A percentile compares a stretch with the other conserved stretches of the same genome.
phyloP scores from a whole-genome alignment of 2,888 invertebrate genomes.

The Boloria euphrosyne region DNA sequence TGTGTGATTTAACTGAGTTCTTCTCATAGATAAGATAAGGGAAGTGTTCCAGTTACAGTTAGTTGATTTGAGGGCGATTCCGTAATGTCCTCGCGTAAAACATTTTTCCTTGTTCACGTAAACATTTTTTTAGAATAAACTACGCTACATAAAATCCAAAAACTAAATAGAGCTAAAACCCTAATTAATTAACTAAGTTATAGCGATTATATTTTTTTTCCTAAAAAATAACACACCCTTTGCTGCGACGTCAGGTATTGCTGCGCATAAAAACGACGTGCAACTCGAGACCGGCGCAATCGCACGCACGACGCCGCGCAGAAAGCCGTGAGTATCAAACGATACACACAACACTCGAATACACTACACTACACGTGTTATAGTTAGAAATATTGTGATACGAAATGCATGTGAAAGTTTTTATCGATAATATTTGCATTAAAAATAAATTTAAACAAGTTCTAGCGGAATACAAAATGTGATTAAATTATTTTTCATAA shows the following conservation, averaged over 20 bases:
- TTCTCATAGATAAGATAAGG: conserved; percentile 35
- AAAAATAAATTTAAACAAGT: no score
- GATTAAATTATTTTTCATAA: no score
- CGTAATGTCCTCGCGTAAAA: conserved; percentile 26
- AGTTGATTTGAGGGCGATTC: conserved; percentile 36
- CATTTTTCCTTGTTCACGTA: conserved; percentile 14
- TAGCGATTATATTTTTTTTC: background rate
- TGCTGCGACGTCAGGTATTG: conserved; percentile 47
- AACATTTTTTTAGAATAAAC: background rate
- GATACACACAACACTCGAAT: conserved; percentile 13
- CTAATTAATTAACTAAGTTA: background rate
- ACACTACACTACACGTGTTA: background rate
- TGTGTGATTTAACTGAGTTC: conserved; percentile 20
- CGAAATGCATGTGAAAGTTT: conserved; percentile 7
- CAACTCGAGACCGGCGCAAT: conserved; percentile 58
- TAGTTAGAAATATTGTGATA: conserved; percentile 6
- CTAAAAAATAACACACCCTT: conserved; percentile 56
- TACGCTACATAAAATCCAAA: background rate
- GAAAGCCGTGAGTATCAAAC: conserved; percentile 63
- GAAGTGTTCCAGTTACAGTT: conserved; percentile 40
- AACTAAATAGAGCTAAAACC: background rate
- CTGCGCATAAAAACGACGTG: conserved; percentile 68
- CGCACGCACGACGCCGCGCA: conserved; percentile 59
- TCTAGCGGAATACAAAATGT: no score
- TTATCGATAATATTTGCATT: no score